Conservation (phyloP, 2,113 vertebrate species). For the Ailuropoda melanoleuca region DNA sequence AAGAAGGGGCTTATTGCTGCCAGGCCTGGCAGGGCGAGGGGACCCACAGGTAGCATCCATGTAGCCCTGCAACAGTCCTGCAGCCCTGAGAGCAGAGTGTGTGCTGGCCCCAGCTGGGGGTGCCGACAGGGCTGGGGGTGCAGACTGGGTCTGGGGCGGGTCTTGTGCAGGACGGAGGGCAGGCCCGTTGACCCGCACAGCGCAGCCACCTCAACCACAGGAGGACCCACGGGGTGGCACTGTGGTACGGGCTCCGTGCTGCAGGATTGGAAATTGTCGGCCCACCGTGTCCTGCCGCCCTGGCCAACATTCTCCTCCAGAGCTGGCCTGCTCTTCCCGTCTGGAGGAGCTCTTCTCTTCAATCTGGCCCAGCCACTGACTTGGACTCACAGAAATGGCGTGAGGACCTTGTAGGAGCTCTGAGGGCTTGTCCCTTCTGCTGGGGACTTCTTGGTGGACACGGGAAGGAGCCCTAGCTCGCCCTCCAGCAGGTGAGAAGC, state of each 20-base stretch:
- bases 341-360: neutral
- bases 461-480: neutral
- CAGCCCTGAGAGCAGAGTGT: neutral
- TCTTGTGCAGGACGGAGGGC: neutral
- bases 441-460: rapidly evolving
- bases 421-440: neutral
- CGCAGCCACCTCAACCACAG: neutral
- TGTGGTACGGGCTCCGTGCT: neutral
- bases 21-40: neutral
- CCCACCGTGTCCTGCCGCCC: rapidly evolving
- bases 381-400: neutral
- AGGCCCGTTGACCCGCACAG: neutral
- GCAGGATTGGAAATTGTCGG: neutral
- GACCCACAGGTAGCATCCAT: too few relatives aligned
- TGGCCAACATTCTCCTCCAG: neutral
- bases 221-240: neutral
- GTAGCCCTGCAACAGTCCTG: too few relatives aligned
- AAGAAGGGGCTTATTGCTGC: neutral
- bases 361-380: neutral
- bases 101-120: neutral
- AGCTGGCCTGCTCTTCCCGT: neutral
- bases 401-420: neutral
- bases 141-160: neutral
- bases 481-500: neutral
- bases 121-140: neutral